Evolutionary conservation across 1,140 invertebrate genomes (phyloP).

Genomic region (Venustaconcha ellipsiformis): DNA sequence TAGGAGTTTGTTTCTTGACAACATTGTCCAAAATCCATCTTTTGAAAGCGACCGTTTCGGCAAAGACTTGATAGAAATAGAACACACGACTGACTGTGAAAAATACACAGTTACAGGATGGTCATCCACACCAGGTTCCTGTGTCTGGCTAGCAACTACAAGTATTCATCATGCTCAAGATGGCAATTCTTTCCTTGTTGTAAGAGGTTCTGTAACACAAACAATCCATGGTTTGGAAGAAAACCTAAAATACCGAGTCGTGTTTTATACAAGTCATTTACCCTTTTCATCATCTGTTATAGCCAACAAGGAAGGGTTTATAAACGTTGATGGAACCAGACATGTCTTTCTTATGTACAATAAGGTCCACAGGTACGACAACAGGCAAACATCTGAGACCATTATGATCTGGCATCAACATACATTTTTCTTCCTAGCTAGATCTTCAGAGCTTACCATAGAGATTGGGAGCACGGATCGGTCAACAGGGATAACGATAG

Average conservation of each 20-base stretch:
- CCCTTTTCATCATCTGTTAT: slow-evolving; percentile 11
- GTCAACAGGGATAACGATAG: slow-evolving; percentile 27
- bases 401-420: slow-evolving; percentile 34
- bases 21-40: slow-evolving; percentile 43
- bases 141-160: slow-evolving; percentile 22
- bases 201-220: slow-evolving; percentile 29
- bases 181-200: slow-evolving; percentile 18
- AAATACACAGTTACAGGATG: slow-evolving; percentile 3
- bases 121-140: slow-evolving; percentile 3
- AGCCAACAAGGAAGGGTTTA: slow-evolving; percentile 35
- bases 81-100: slow-evolving; percentile 5
- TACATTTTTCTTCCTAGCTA: slow-evolving; percentile 34
- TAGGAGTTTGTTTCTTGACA: slow-evolving; percentile 26
- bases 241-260: slow-evolving; percentile 21
- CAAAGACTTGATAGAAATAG: slow-evolving; percentile 7
- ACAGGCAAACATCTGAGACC: no score
- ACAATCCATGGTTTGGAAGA: slow-evolving; percentile 1
- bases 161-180: slow-evolving; percentile 7
- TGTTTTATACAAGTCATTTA: slow-evolving; percentile 32
- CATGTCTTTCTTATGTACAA: slow-evolving; percentile 40
- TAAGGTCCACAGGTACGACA: slow-evolving; percentile 1
- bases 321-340: slow-evolving; percentile 18
- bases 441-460: background rate
- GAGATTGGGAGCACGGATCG: slow-evolving; percentile 19
- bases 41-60: slow-evolving; percentile 33